These are phyloP conservation scores for Ascidia mentula DNA, from an alignment of 23 tunicate genomes.

Conservation along the genomic window DNA sequence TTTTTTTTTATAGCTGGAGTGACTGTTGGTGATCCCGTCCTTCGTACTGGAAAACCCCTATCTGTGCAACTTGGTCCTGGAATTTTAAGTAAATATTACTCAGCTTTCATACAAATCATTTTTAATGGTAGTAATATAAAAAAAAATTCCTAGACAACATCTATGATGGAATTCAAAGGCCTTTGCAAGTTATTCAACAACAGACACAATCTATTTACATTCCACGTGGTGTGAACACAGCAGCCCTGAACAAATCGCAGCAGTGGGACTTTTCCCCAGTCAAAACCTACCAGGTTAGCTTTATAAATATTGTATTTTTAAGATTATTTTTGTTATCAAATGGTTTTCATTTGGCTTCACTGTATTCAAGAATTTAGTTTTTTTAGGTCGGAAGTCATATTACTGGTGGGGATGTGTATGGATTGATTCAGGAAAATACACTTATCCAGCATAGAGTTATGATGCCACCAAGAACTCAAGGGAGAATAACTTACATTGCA, in stretches of 20 bases:
- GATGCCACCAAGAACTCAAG: constrained; percentile 91
- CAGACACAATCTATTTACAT: constrained; percentile 91
- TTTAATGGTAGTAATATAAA: neutral
- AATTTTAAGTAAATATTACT: constrained; percentile 78
- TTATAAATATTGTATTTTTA: too few relatives aligned
- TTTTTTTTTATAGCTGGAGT: constrained; percentile 80
- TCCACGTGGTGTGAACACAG: constrained; percentile 90
- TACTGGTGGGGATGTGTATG: constrained; percentile 98
- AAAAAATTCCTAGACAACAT: constrained; percentile 56
- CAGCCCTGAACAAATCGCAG: constrained; percentile 60
- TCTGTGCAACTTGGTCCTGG: constrained; percentile 99
- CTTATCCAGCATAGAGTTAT: constrained; percentile 79
- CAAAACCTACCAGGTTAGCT: constrained; percentile 44
- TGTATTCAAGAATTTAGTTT: neutral
- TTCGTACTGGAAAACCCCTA: constrained; percentile 92
- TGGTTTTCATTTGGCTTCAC: too few relatives aligned
- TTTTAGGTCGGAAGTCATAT: constrained; percentile 82
- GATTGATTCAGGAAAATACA: constrained; percentile 78
- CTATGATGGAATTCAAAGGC: constrained; percentile 96
- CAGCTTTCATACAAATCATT: too few relatives aligned
- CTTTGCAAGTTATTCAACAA: constrained; percentile 80
- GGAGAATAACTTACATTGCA: constrained; percentile 90
- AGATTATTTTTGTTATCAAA: too few relatives aligned
- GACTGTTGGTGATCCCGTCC: constrained; percentile 98
- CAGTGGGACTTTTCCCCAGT: constrained; percentile 88